Percentiles rank a stretch among this genome's conserved stretches.
Evolutionary conservation across 2,113 vertebrate genomes (phyloP).

Genomic region (Corythornis cristatus): DNA sequence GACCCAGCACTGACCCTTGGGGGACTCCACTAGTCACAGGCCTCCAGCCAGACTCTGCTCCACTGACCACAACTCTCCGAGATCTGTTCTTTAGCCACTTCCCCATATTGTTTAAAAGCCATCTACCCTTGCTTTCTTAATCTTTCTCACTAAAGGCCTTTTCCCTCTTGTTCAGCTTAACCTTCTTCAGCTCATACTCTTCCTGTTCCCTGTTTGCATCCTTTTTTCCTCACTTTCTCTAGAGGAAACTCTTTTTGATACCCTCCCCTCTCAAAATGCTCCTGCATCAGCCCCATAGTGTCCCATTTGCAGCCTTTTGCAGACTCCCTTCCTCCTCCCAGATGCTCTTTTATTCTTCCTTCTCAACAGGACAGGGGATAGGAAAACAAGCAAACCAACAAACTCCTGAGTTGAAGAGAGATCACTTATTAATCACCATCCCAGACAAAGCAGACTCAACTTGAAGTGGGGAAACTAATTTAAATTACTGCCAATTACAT

Average conservation of each 20-base stretch:
- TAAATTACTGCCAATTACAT: not conserved
- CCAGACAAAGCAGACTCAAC: not conserved
- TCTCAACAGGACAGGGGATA: not conserved
- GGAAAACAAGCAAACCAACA: not conserved
- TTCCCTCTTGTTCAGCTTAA: not conserved
- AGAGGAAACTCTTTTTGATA: accelerated
- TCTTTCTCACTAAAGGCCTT: not conserved
- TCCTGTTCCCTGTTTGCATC: not conserved
- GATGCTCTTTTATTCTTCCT: accelerated
- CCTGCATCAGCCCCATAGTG: accelerated
- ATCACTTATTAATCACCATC: accelerated
- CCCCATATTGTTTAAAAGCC: not conserved
- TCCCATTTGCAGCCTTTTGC: accelerated
- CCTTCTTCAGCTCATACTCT: not conserved
- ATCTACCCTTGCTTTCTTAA: not conserved
- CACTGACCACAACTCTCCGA: too few relatives aligned
- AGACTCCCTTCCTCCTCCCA: not conserved
- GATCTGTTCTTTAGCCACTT: too few relatives aligned
- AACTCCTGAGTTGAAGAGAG: not conserved
- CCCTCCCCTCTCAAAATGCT: not conserved
- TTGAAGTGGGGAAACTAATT: accelerated
- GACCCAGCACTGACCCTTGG: too few relatives aligned
- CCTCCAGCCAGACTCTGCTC: too few relatives aligned
- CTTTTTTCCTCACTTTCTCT: not conserved
- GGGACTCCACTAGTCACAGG: too few relatives aligned